These are phyloP conservation scores for Poecilus cupreus DNA, from an alignment of 2,888 invertebrate genomes.

Conservation along the genomic window DNA sequence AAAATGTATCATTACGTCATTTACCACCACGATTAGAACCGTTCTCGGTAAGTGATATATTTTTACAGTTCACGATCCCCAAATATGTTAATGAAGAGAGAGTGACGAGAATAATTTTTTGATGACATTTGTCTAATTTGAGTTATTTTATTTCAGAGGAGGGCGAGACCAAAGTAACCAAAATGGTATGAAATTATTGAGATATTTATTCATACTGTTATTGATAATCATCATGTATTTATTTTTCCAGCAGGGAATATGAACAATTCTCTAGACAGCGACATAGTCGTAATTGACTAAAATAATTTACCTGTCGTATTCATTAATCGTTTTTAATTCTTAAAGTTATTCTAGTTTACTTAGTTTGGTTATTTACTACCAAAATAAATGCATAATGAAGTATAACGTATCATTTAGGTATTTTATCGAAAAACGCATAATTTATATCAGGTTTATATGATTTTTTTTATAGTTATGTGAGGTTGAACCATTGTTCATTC, in stretches of 20 bases:
- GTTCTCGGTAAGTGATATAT: no score
- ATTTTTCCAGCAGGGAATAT: neutral
- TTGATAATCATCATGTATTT: neutral
- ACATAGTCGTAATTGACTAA: constrained; percentile 18
- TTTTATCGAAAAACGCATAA: no score
- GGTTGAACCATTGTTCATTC: neutral
- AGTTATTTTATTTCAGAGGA: neutral
- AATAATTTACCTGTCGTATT: neutral
- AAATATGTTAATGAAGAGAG: no score
- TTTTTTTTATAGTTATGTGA: neutral
- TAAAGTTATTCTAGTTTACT: no score
- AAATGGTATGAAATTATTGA: neutral
- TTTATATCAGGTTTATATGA: no score
- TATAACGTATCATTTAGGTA: neutral
- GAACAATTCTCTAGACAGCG: constrained; percentile 3
- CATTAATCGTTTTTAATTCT: neutral
- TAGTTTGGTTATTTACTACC: neutral
- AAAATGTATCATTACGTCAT: no score
- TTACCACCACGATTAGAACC: no score
- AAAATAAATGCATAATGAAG: neutral
- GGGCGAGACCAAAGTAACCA: neutral
- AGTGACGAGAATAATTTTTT: no score
- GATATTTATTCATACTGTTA: neutral
- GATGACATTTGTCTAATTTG: no score
- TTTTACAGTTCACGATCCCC: no score